Percentiles rank a stretch among this genome's conserved stretches.
phyloP scores from a whole-genome alignment of 2,888 invertebrate species.

The Anarsia innoxiella region DNA sequence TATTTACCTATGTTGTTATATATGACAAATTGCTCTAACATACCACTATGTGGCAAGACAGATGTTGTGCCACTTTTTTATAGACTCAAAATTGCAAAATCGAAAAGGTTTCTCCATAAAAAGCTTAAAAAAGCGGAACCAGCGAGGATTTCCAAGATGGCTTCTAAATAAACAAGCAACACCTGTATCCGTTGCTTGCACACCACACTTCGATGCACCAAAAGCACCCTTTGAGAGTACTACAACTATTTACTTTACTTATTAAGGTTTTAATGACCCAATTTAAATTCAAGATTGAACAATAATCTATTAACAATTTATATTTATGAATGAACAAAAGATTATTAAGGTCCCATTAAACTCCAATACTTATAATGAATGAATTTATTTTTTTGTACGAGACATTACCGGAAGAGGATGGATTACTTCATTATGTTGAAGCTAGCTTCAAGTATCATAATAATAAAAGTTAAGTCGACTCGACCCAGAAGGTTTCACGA shows the following conservation, averaged over 20 bases:
- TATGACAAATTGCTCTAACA: background rate
- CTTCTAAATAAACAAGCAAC: constrained; percentile 35
- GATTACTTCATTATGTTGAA: constrained; percentile 5
- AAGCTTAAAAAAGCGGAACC: constrained; percentile 31
- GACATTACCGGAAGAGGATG: constrained; percentile 1
- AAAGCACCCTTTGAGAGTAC: too few species aligned
- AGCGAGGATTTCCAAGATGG: constrained; percentile 45
- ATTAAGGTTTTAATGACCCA: too few species aligned
- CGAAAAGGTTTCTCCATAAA: constrained; percentile 28
- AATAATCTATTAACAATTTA: constrained; percentile 16
- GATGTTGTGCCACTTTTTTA: constrained; percentile 8
- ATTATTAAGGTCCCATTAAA: constrained; percentile 12
- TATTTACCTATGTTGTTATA: too few species aligned
- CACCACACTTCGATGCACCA: too few species aligned
- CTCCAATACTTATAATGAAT: constrained; percentile 8
- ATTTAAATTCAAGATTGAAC: constrained; percentile 14
- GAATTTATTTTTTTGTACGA: constrained; percentile 12
- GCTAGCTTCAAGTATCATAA: too few species aligned
- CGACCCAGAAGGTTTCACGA: too few species aligned
- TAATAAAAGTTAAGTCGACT: too few species aligned
- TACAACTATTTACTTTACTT: too few species aligned
- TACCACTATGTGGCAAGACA: constrained; percentile 1
- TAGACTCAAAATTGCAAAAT: constrained; percentile 16
- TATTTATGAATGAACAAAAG: constrained; percentile 14
- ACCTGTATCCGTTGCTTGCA: constrained; percentile 67